These are phyloP conservation scores for Erynnis tages DNA, from an alignment of 2,888 invertebrate genomes.

Conservation along the genomic window DNA sequence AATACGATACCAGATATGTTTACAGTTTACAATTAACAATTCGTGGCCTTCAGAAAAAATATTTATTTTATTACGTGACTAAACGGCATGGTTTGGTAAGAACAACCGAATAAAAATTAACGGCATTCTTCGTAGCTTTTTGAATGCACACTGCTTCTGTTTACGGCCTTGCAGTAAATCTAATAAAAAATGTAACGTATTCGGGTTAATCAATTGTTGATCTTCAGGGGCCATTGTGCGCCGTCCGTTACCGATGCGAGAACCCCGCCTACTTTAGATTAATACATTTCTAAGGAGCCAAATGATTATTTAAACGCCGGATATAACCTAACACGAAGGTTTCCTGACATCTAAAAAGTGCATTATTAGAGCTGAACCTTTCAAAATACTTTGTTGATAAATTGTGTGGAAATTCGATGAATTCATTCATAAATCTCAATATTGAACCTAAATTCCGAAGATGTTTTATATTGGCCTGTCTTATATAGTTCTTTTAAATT, in stretches of 20 bases:
- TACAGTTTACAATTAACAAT: too few species aligned
- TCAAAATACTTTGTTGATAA: too few species aligned
- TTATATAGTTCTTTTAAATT: too few species aligned
- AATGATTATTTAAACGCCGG: conserved; percentile 3
- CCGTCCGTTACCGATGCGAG: conserved; percentile 11
- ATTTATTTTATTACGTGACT: conserved; percentile 1
- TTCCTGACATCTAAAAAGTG: conserved; percentile 1
- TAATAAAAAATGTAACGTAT: conserved; percentile 4
- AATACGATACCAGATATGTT: too few species aligned
- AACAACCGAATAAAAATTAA: too few species aligned
- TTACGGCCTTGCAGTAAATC: neutral
- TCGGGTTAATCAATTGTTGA: neutral
- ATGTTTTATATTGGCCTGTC: too few species aligned
- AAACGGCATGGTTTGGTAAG: too few species aligned
- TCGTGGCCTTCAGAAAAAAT: neutral
- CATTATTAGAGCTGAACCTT: too few species aligned
- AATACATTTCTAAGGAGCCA: conserved; percentile 1
- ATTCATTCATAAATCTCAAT: too few species aligned
- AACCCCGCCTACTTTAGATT: conserved; percentile 13
- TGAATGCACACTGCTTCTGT: conserved; percentile 6
- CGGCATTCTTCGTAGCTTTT: neutral
- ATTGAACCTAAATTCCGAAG: too few species aligned
- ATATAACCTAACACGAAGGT: neutral
- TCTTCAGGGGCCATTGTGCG: conserved; percentile 2
- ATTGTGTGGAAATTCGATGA: too few species aligned